Percentiles rank a stretch among this genome's conserved stretches.
Conservation (phyloP, 2,113 vertebrate genomes). For the Engraulis encrasicolus region DNA sequence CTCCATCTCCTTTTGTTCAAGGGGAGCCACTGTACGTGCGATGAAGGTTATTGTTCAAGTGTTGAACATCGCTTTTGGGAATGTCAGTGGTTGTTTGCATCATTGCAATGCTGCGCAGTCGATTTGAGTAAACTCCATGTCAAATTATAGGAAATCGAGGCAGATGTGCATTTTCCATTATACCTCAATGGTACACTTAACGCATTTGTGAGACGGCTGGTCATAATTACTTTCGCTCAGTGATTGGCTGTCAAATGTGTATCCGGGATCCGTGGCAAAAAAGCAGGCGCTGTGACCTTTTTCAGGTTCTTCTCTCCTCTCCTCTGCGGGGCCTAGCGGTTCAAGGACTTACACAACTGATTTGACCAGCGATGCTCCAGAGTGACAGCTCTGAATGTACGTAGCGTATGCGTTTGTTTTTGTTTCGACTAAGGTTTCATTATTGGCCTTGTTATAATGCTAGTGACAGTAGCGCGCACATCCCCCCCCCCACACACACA, state of each 20-base stretch:
- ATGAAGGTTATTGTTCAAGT: slow-evolving; percentile 45
- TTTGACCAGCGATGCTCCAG: slow-evolving; percentile 64
- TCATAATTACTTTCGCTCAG: neutral
- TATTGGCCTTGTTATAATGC: slow-evolving; percentile 32
- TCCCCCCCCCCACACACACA: neutral
- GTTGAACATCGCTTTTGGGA: slow-evolving; percentile 54
- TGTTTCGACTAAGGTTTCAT: slow-evolving; percentile 35
- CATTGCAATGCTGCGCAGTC: slow-evolving; percentile 29
- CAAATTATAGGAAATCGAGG: slow-evolving; percentile 29
- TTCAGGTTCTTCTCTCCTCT: slow-evolving; percentile 53
- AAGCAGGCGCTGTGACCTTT: slow-evolving; percentile 69
- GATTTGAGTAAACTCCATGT: slow-evolving; percentile 47
- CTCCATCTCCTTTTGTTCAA: slow-evolving; percentile 57
- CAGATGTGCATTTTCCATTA: slow-evolving; percentile 48
- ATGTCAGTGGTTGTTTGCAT: slow-evolving; percentile 52
- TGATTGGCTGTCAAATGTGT: slow-evolving; percentile 17
- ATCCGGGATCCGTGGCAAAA: neutral
- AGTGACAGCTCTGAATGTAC: slow-evolving; percentile 64
- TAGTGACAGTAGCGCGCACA: too few species aligned
- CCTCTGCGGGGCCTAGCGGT: slow-evolving; percentile 70
- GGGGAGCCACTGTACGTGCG: slow-evolving; percentile 55
- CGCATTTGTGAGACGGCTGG: neutral
- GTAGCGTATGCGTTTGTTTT: slow-evolving; percentile 45
- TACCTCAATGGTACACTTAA: slow-evolving; percentile 25
- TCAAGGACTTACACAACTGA: slow-evolving; percentile 75